A percentile compares a stretch with the other conserved stretches of the same genome.
These are phyloP conservation scores for Cotesia typhae DNA, from an alignment of 1,140 invertebrate genomes.

Conservation along the genomic window DNA sequence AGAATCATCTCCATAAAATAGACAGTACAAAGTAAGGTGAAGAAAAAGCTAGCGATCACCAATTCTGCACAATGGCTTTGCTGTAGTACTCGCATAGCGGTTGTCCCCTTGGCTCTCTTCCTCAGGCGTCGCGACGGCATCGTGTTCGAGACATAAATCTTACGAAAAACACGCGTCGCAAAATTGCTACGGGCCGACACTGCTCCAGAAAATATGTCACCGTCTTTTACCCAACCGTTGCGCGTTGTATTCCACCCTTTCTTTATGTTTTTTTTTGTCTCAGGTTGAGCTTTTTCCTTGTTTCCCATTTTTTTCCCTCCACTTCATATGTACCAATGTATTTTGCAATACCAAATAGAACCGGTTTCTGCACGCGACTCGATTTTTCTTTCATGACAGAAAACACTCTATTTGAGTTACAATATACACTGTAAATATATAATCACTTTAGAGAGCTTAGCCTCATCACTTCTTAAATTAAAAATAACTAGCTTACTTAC, in stretches of 20 bases:
- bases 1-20: too few relatives aligned
- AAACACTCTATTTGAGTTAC: too few relatives aligned
- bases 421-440: too few relatives aligned
- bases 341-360: too few relatives aligned
- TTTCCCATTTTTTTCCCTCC: conserved; percentile 13
- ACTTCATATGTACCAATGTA: conserved; percentile 8
- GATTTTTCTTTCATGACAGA: conserved; percentile 14
- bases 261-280: conserved; percentile 22
- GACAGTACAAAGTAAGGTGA: too few relatives aligned
- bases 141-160: conserved; percentile 50
- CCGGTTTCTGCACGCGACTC: background rate
- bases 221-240: conserved; percentile 37
- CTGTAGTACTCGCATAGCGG: too few relatives aligned
- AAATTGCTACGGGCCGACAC: conserved; percentile 50
- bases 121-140: conserved; percentile 13
- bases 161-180: conserved; percentile 48
- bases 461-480: too few relatives aligned
- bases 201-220: conserved; percentile 50
- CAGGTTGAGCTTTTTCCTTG: background rate
- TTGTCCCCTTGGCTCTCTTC: too few relatives aligned
- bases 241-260: conserved; percentile 10
- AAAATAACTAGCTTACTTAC: too few relatives aligned
- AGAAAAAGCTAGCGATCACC: too few relatives aligned
- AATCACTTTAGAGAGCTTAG: too few relatives aligned
- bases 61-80: too few relatives aligned